Base-by-base conservation (phyloP, 2,888 invertebrate genomes). In the Gisinianus flammeolus region DNA sequence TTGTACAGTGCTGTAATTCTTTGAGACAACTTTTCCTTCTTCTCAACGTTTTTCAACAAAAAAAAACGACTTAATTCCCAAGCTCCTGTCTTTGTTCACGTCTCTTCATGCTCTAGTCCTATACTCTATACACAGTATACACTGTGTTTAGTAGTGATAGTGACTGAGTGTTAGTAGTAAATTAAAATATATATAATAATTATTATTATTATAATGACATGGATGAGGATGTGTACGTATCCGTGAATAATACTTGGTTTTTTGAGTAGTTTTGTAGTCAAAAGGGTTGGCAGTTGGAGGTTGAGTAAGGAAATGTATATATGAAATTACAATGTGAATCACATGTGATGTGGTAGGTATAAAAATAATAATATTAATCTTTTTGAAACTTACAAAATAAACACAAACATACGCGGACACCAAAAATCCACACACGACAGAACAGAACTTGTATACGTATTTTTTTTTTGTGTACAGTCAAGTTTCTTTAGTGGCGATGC, bases 211-310 rank as follows among this genome's bases (percentile, higher is more conserved):
- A 44, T 44, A 44, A 44, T 44, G 16, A 10, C 28, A 62, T 28
- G 24, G 28, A 62, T 67, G 35, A 44, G 68, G 26, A 26, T 69
- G 68, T 35, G 31, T 35, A 44, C 44, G 33, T 31, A 44, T 69
- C 44, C 68, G 68, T 69, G n/a, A 26, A 69, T 35, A 44, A 44
- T 30, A 44, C 28, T 12, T 28, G 5, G 28, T 6, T 26, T 62
- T 58, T 6, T 58, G 5, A 22, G 3, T 58, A 56, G 56, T 56
- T 22, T n/a, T 22, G 22, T n/a, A 22, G 8, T 56, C 22, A 10
- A 44, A 44, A 44, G 44, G 44, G 16, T 44, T 44, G 6, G n/a
- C n/a, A n/a, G n/a, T n/a, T n/a, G n/a, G n/a, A n/a, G n/a, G n/a
- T n/a, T n/a, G n/a, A n/a, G n/a, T n/a, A n/a, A n/a, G n/a, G n/a